These are phyloP conservation scores for Drosophila dives DNA, from an alignment of 2,888 invertebrate species.

Conservation along the genomic window DNA sequence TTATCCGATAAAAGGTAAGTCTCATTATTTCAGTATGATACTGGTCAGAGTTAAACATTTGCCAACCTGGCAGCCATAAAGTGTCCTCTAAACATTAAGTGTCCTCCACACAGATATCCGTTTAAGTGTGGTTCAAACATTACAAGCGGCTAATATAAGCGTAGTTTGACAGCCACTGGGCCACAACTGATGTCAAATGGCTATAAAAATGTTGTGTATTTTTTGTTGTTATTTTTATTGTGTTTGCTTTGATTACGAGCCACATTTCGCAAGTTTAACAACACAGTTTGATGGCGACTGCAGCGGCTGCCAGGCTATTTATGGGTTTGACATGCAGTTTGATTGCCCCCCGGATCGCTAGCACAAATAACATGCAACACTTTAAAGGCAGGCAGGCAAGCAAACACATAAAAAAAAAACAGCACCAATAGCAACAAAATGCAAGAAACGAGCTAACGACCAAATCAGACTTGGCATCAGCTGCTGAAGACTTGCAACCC, in stretches of 20 bases:
- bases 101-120: background rate
- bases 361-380: conserved; percentile 78
- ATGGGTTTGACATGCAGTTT: conserved; percentile 74
- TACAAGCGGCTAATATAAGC: conserved; percentile 46
- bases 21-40: background rate
- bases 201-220: conserved; percentile 35
- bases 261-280: conserved; percentile 58
- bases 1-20: background rate
- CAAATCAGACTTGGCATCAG: conserved; percentile 65
- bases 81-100: background rate
- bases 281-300: conserved; percentile 69
- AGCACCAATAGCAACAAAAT: background rate
- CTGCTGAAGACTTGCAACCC: conserved; percentile 13
- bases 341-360: conserved; percentile 43
- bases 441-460: conserved; percentile 48
- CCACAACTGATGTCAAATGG: conserved; percentile 13
- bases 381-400: conserved; percentile 34
- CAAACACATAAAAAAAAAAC: conserved; percentile 16
- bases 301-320: conserved; percentile 12
- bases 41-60: background rate
- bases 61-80: background rate
- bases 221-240: conserved; percentile 41
- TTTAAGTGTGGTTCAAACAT: conserved; percentile 45
- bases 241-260: conserved; percentile 62
- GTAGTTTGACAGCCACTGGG: conserved; percentile 33